Evolutionary conservation across 92 coral and sea anemone genomes (phyloP).

Genomic region (Palythoa grandis): DNA sequence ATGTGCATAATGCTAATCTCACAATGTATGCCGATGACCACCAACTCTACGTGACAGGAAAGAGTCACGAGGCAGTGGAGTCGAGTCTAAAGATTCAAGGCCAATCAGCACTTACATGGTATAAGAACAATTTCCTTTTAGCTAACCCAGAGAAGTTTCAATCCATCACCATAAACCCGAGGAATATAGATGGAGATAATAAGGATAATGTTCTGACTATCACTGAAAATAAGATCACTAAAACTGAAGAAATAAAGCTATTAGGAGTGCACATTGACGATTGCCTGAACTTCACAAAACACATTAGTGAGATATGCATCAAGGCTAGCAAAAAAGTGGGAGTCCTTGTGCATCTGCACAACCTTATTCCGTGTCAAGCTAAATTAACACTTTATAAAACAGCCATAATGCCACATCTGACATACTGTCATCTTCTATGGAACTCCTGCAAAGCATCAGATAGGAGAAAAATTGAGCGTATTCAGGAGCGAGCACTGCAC

Average conservation of each 20-base stretch:
- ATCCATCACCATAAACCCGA: constrained; percentile 58
- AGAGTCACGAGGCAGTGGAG: neutral
- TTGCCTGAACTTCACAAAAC: too few species aligned
- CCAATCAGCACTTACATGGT: constrained; percentile 49
- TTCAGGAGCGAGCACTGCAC: too few species aligned
- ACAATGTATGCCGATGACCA: neutral
- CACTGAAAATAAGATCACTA: neutral
- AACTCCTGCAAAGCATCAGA: too few species aligned
- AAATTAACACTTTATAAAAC: too few species aligned
- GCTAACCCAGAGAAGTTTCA: constrained; percentile 60
- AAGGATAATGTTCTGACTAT: constrained; percentile 15
- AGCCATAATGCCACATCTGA: too few species aligned
- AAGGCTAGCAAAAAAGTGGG: constrained; percentile 7
- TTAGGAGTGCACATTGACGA: too few species aligned
- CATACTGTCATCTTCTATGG: too few species aligned
- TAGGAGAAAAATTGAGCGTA: too few species aligned
- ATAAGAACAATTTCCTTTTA: constrained; percentile 53
- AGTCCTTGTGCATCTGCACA: neutral
- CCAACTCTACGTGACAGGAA: neutral
- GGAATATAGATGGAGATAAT: constrained; percentile 44
- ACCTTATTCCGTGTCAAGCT: too few species aligned
- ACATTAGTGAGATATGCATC: too few species aligned
- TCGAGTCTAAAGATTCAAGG: constrained; percentile 51
- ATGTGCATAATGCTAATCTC: neutral
- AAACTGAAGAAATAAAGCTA: neutral